Base-by-base conservation (phyloP, 2,797 vertebrate genomes). In the Myotis myotis region DNA sequence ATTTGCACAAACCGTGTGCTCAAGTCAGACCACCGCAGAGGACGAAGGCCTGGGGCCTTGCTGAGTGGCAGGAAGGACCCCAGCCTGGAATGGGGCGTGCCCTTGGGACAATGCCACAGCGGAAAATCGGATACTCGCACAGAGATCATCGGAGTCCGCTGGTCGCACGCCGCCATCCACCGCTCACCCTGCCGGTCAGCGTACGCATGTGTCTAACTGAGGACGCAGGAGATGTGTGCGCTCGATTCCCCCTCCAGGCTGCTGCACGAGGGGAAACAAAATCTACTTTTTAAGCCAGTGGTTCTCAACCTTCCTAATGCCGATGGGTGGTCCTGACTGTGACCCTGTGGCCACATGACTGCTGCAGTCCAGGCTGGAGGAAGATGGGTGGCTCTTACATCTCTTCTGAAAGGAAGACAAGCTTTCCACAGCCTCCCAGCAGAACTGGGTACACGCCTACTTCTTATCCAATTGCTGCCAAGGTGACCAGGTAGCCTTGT, bases 201-300 rank as follows among this genome's bases (percentile, higher is more conserved):
- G 10, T 81, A 74, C 94, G 7, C 64, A 72, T 70, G 70, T 7
- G 0, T 84, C 91, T 76, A 86, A 89, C 83, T 1, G 90, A 81
- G 93, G 96, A 71, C 80, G 55, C 0, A 0, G 96, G 86, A 94
- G 93, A 86, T 86, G 86, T 78, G 47, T 0, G 53, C 5, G 55
- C 95, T 82, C n/a, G 41, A 81, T 70, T 78, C 79, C 30, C 94
- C 86, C 94, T 94, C 87, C 89, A 80, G 94, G 92, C 82, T 51
- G 25, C 13, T 70, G 75, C 87, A 30, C 74, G 86, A 95, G 71
- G 70, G 53, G 70, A 92, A 91, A 91, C 15, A 55, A 84, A 93
- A 95, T 86, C 90, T 90, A 36, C 91, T 95, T 94, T 93, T 41
- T 41, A 41, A 41, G 8, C 41, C 41, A 41, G 41, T 9, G 41